Base-by-base conservation (phyloP, 1,140 invertebrate species). In the Octopus bimaculoides region DNA sequence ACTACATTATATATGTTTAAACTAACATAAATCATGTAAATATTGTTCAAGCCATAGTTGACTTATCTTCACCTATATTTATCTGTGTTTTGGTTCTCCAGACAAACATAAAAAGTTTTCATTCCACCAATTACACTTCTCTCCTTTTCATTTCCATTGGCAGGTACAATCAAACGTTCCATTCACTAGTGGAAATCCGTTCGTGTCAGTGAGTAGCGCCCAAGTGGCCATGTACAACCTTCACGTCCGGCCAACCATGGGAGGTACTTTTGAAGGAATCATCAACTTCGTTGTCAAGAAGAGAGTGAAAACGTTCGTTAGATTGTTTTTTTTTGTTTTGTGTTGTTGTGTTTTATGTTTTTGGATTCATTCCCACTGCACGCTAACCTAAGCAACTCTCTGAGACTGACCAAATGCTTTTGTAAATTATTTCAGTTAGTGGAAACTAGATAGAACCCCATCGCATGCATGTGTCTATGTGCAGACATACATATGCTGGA, bases 131-230 rank as follows among this genome's bases (percentile, higher is more conserved):
- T 2, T 66, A 66, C n/a, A 14, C 12, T 75, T 75, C 6, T 54
- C 17, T 74, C 20, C 4, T 20, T 17, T 74, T 1, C 66, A 17
- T 56, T 56, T 79, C 75, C 54, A 54, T 52, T 73, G 84, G 4
- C 79, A 90, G 87, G 88, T 90, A 77, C 87, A 89, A 77, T 86
- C 89, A 20, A 89, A 90, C 80, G 77, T 89, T 4, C 80, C 84
- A 52, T 89, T 89, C 79, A 78, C 90, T 5, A 87, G 80, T 82
- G 89, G 89, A 12, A 79, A 84, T 14, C 79, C 82, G 10, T 84
- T 83, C n/a, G 75, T 90, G 17, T 85, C 85, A 9, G 87, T 90
- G 53, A 79, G 89, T 20, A 84, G 86, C 26, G 85, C 86, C 9
- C 83, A 89, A 78, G 85, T 85, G 14, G 86, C 82, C 4, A 82